Evolutionary conservation across 2,113 vertebrate genomes (phyloP).

Genomic region (Tretioscincus oriximinensis): DNA sequence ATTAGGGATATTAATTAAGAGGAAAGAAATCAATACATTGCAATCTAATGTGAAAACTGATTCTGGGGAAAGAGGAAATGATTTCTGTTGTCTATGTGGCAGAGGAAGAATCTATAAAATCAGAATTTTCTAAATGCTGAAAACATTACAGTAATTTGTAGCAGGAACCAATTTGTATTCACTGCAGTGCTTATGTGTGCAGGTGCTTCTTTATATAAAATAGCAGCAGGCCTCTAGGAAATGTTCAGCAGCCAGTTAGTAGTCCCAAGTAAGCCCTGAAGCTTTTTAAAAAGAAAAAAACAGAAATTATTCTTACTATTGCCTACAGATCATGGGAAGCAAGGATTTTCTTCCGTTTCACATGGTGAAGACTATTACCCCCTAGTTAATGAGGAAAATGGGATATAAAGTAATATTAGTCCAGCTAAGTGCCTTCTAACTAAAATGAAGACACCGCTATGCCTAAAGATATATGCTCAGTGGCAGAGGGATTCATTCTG

Average conservation of each 20-base stretch:
- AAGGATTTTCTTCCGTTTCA: neutral
- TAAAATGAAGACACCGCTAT: conserved; percentile 9
- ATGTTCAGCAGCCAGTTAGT: neutral
- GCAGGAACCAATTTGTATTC: neutral
- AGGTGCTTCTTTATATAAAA: conserved; percentile 16
- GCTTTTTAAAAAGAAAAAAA: neutral
- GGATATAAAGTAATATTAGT: conserved; percentile 33
- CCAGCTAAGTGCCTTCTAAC: conserved; percentile 20
- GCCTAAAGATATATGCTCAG: neutral
- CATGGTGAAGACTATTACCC: conserved; percentile 16
- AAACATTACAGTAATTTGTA: neutral
- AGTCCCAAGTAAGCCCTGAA: conserved; percentile 19
- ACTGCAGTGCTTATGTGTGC: neutral
- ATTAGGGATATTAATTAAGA: rapidly evolving
- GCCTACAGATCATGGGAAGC: conserved; percentile 13
- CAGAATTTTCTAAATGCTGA: rapidly evolving
- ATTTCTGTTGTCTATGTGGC: neutral
- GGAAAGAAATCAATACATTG: neutral
- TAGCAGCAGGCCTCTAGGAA: neutral
- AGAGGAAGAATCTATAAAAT: neutral
- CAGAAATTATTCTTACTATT: neutral
- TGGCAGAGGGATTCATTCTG: conserved; percentile 40
- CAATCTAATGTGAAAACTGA: neutral
- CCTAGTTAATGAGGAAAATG: conserved; percentile 10
- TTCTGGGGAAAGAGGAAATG: neutral